Evolutionary conservation across 2,113 vertebrate genomes (phyloP).

Genomic region (Leucopternis melanops): DNA sequence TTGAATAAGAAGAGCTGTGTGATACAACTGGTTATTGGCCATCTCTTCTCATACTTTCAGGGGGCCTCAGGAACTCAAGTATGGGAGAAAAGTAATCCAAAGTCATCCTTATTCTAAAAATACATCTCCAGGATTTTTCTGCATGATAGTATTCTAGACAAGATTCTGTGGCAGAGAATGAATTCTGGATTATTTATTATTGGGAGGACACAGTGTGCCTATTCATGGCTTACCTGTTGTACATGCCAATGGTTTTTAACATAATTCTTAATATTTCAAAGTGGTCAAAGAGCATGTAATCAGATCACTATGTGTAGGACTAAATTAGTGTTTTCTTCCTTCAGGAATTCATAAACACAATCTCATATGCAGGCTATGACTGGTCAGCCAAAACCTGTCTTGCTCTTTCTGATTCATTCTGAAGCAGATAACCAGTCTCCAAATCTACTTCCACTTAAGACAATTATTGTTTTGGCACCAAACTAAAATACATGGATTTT

Average conservation of each 20-base stretch:
- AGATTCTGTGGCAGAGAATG: background rate
- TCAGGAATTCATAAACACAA: background rate
- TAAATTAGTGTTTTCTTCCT: background rate
- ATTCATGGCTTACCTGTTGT: background rate
- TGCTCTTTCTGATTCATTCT: background rate
- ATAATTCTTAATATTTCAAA: background rate
- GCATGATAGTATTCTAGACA: background rate
- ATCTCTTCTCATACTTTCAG: background rate
- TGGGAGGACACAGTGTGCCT: background rate
- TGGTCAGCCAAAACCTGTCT: background rate
- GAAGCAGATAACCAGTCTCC: background rate
- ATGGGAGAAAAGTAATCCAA: background rate
- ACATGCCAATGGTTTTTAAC: background rate
- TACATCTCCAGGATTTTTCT: background rate
- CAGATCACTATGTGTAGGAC: background rate
- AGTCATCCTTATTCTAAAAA: background rate
- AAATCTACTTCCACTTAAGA: background rate
- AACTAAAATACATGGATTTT: background rate
- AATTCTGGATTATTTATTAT: background rate
- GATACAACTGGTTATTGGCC: background rate
- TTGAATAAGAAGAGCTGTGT: background rate
- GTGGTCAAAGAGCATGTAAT: background rate
- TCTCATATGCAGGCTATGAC: background rate
- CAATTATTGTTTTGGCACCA: background rate
- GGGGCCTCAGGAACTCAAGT: background rate